A percentile compares a stretch with the other conserved stretches of the same genome.
These are phyloP conservation scores for Pissodes strobi DNA, from an alignment of 1,140 invertebrate species.

Conservation along the genomic window DNA sequence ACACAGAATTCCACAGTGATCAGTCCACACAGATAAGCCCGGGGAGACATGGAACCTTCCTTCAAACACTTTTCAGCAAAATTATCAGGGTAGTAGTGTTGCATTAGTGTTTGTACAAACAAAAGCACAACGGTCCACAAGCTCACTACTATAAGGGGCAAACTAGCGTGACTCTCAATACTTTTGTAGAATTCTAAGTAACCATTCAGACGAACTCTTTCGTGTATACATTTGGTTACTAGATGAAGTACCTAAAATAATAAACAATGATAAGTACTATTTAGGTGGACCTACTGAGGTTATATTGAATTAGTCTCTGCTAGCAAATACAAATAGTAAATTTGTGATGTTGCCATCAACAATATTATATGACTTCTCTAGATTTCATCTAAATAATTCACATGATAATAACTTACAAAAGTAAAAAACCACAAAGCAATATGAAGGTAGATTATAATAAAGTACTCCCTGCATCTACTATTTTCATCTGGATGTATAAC, in stretches of 20 bases:
- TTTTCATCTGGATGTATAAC: conserved; percentile 60
- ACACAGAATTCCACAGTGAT: conserved; percentile 62
- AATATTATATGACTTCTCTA: neutral
- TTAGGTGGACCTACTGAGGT: no score
- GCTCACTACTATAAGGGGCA: conserved; percentile 66
- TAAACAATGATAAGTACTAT: neutral
- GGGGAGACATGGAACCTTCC: conserved; percentile 62
- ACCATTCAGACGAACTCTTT: conserved; percentile 63
- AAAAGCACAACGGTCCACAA: conserved; percentile 66
- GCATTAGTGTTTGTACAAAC: conserved; percentile 63
- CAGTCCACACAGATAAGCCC: conserved; percentile 62
- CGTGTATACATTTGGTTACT: conserved; percentile 62
- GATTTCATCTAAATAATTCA: neutral
- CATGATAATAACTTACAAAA: conserved; percentile 55
- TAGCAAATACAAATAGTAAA: no score
- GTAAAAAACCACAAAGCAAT: conserved; percentile 66
- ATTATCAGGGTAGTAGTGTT: conserved; percentile 66
- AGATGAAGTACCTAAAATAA: conserved; percentile 61
- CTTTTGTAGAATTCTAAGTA: conserved; percentile 71
- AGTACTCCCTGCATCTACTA: conserved; percentile 67
- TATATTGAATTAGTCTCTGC: no score
- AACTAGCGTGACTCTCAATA: conserved; percentile 62
- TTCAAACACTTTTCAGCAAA: conserved; percentile 63
- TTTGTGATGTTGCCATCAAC: no score
- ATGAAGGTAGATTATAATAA: conserved; percentile 67